Evolutionary conservation across 2,888 invertebrate genomes (phyloP).

Genomic region (Ennomos erosarius): DNA sequence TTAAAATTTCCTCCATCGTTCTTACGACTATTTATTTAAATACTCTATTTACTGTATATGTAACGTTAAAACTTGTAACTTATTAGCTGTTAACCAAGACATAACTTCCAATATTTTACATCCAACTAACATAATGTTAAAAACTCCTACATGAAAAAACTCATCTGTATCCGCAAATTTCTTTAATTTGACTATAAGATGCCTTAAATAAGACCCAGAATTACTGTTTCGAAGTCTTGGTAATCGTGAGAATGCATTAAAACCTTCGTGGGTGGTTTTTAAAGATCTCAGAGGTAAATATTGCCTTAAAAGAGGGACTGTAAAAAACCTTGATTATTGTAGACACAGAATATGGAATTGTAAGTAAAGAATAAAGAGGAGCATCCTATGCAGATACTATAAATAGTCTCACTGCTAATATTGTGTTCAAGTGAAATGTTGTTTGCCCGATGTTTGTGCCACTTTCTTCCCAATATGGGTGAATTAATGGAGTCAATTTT

Average conservation of each 20-base stretch:
- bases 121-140: conserved; percentile 42
- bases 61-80: conserved; percentile 3
- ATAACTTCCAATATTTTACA: background rate
- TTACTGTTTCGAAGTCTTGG: conserved; percentile 43
- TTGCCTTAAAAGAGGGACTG: conserved; percentile 35
- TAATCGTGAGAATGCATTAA: conserved; percentile 46
- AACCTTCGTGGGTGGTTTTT: conserved; percentile 53
- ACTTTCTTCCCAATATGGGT: too few species aligned
- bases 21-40: too few species aligned
- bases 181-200: conserved; percentile 49
- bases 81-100: conserved; percentile 5
- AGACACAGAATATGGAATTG: too few species aligned
- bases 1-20: too few species aligned
- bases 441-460: too few species aligned
- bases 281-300: conserved; percentile 42
- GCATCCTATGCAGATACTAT: too few species aligned
- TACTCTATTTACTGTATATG: too few species aligned
- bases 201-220: conserved; percentile 49
- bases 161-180: conserved; percentile 46
- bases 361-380: too few species aligned
- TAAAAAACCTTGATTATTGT: conserved; percentile 41
- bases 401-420: too few species aligned
- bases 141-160: conserved; percentile 45
- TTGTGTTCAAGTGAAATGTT: too few species aligned
- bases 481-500: too few species aligned